phyloP scores from a whole-genome alignment of 2,113 vertebrate species.

The Ceyx margarethae region DNA sequence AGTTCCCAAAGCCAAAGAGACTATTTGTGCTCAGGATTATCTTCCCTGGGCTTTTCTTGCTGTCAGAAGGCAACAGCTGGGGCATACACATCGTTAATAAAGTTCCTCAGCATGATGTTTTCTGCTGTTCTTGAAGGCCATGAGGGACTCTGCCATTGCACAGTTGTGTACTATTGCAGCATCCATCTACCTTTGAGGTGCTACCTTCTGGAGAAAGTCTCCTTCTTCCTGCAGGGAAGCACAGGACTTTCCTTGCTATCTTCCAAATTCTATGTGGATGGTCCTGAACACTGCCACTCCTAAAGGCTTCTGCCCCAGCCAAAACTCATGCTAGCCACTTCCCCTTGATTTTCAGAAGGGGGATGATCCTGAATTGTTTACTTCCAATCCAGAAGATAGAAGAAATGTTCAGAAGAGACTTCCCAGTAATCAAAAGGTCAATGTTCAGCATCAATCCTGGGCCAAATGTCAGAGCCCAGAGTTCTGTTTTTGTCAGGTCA shows the following conservation, averaged over 20 bases:
- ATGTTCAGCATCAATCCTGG: background rate
- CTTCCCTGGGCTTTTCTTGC: background rate
- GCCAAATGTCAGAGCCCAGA: background rate
- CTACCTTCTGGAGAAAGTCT: background rate
- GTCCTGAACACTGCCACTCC: background rate
- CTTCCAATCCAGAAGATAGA: background rate
- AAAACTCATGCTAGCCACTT: background rate
- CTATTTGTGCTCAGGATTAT: background rate
- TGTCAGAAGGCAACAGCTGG: background rate
- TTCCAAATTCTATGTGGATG: background rate
- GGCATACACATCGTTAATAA: background rate
- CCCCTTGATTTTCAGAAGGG: background rate
- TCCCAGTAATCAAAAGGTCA: accelerated
- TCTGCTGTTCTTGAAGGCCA: background rate
- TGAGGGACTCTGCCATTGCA: background rate
- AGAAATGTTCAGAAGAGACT: background rate
- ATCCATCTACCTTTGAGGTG: background rate
- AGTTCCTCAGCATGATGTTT: background rate
- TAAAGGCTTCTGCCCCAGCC: background rate
- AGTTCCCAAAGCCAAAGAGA: background rate
- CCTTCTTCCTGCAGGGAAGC: background rate
- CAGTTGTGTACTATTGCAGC: background rate
- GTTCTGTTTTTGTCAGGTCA: background rate
- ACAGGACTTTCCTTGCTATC: background rate
- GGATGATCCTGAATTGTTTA: background rate